Evolutionary conservation across 1,140 invertebrate genomes (phyloP).

Genomic region (Drosophila saltans): DNA sequence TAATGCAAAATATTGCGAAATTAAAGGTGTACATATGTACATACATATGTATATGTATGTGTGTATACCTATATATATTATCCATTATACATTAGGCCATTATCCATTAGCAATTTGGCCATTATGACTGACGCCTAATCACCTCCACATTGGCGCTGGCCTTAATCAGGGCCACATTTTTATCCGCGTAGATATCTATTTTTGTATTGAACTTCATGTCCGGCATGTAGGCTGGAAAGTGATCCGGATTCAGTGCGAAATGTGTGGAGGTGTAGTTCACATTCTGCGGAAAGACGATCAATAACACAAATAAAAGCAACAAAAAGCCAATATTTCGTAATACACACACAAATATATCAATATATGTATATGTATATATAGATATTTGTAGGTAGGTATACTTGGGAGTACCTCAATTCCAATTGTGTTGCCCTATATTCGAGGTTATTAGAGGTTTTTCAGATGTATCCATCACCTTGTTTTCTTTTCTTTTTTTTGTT

Average conservation of each 20-base stretch:
- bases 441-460: constrained; percentile 38
- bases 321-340: no score
- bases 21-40: not conserved
- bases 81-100: constrained; percentile 4
- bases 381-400: no score
- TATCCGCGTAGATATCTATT: constrained; percentile 34
- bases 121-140: constrained; percentile 33
- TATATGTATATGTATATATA: no score
- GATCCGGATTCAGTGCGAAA: constrained; percentile 67
- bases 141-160: constrained; percentile 56
- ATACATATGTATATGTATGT: not conserved
- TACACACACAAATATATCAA: no score
- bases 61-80: not conserved
- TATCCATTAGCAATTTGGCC: not conserved
- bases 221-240: constrained; percentile 64
- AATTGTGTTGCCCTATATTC: constrained; percentile 36
- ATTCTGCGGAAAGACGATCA: constrained; percentile 35
- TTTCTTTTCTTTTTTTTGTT: constrained; percentile 23
- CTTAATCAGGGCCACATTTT: constrained; percentile 36
- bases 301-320: not conserved
- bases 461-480: constrained; percentile 36
- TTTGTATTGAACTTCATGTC: constrained; percentile 67
- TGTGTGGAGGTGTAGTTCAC: constrained; percentile 55
- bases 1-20: constrained; percentile 5
- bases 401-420: constrained; percentile 15